Evolutionary conservation across 2,797 vertebrate genomes (phyloP).

Genomic region (Parauchenoglanis ngamensis): DNA sequence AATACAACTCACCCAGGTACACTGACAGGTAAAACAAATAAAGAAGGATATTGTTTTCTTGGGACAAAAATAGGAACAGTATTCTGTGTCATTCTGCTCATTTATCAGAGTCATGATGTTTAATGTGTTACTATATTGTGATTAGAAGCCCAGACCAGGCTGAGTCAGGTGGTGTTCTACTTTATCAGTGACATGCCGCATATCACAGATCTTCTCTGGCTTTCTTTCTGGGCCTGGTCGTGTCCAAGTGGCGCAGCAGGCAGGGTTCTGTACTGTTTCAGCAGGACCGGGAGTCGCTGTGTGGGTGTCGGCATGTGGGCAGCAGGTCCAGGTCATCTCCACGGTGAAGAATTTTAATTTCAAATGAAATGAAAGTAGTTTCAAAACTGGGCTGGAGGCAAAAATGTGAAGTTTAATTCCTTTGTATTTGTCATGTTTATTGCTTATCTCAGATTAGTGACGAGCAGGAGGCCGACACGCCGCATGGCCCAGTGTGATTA

Average conservation of each 20-base stretch:
- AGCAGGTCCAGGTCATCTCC: not conserved
- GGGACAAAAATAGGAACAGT: not conserved
- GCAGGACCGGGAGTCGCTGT: slow-evolving; percentile 7
- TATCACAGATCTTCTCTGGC: not conserved
- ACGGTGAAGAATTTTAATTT: slow-evolving; percentile 6
- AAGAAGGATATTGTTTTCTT: no score
- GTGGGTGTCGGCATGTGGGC: slow-evolving; percentile 1
- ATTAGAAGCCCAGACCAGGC: not conserved
- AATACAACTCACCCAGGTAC: no score
- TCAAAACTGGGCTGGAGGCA: not conserved
- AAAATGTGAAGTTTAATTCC: not conserved
- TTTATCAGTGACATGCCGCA: not conserved
- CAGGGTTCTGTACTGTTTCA: not conserved
- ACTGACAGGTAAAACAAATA: no score
- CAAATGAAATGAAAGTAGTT: slow-evolving; percentile 11
- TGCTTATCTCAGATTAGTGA: slow-evolving; percentile 15
- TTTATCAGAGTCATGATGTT: not conserved
- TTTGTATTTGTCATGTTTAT: not conserved
- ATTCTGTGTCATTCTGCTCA: not conserved
- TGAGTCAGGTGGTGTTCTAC: not conserved
- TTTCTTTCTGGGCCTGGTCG: no score
- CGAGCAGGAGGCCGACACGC: not conserved
- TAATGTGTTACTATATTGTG: not conserved
- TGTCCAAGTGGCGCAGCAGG: not conserved
- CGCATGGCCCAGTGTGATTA: slow-evolving; percentile 5